Conservation (phyloP, 2,888 invertebrate species). For the Drosophila borborema region DNA sequence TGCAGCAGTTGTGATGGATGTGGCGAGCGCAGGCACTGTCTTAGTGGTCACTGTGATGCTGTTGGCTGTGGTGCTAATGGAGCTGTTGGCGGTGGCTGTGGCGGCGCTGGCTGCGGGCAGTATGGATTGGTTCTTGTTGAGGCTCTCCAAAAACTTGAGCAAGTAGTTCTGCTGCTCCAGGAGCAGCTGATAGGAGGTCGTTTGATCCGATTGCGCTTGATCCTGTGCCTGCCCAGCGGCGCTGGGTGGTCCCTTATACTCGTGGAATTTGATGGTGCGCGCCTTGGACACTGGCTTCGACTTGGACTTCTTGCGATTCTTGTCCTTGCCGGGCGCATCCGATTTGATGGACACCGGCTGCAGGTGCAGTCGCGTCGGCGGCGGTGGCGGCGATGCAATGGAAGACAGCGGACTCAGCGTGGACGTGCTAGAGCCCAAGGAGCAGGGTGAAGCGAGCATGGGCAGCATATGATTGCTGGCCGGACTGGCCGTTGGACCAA, state of each 20-base stretch:
- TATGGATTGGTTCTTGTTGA: constrained; percentile 93
- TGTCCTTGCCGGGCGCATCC: constrained; percentile 90
- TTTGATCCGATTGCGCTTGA: constrained; percentile 87
- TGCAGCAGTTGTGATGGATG: constrained; percentile 27
- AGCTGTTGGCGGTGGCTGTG: constrained; percentile 69
- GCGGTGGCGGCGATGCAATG: constrained; percentile 87
- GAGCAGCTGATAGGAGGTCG: constrained; percentile 95
- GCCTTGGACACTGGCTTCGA: constrained; percentile 92
- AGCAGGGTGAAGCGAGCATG: constrained; percentile 85
- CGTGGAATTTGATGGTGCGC: constrained; percentile 97
- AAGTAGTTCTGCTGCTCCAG: constrained; percentile 96
- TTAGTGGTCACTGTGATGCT: constrained; percentile 72
- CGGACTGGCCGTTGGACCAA: constrained; percentile 83
- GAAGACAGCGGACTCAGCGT: constrained; percentile 89
- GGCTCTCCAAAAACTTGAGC: constrained; percentile 93
- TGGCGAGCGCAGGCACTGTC: constrained; percentile 65
- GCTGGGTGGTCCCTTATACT: constrained; percentile 97
- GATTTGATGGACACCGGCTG: constrained; percentile 85
- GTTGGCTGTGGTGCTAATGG: constrained; percentile 33
- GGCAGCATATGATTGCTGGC: constrained; percentile 85
- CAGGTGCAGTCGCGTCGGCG: constrained; percentile 85
- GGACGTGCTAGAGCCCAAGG: constrained; percentile 88
- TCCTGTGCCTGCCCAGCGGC: constrained; percentile 89
- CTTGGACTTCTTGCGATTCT: constrained; percentile 92
- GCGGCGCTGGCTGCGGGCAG: constrained; percentile 86